Percentiles rank a stretch among this genome's conserved stretches.
Evolutionary conservation across 2,113 vertebrate genomes (phyloP).

Genomic region (Strix aluco): DNA sequence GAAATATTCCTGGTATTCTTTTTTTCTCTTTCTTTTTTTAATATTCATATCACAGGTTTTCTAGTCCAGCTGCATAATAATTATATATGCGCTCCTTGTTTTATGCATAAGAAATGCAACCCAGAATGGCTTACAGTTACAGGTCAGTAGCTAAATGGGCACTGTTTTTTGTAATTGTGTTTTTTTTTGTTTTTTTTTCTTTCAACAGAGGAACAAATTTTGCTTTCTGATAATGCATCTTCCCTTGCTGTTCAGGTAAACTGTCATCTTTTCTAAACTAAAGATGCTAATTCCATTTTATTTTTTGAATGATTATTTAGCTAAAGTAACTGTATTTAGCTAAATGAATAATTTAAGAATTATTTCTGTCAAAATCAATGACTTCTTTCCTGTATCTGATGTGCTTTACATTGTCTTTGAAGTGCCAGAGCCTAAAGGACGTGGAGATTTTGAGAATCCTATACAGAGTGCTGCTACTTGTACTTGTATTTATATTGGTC

Average conservation of each 20-base stretch:
- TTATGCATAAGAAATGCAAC: constrained; percentile 1
- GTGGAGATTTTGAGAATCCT: not conserved
- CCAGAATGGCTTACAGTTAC: constrained; percentile 31
- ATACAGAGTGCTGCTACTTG: not conserved
- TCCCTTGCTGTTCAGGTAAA: constrained; percentile 97
- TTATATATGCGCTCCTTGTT: constrained; percentile 3
- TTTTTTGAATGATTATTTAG: not conserved
- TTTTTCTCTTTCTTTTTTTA: not conserved
- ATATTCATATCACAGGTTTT: constrained; percentile 21
- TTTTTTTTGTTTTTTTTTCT: not conserved
- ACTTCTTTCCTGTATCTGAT: not conserved
- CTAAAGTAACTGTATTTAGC: not conserved
- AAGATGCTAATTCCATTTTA: not conserved
- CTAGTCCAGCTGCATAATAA: constrained; percentile 36
- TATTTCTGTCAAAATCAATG: not conserved
- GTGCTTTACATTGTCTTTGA: not conserved
- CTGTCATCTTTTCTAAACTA: constrained; percentile 17
- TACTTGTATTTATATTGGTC: not conserved
- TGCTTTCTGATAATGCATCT: constrained; percentile 95
- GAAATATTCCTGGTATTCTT: constrained; percentile 11
- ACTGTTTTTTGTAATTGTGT: constrained; percentile 26
- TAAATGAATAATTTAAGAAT: not conserved
- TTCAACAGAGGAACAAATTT: constrained; percentile 91
- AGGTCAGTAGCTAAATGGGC: constrained; percentile 33
- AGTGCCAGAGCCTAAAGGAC: not conserved